These are phyloP conservation scores for Sialis fuliginosa DNA, from an alignment of 2,888 invertebrate genomes.

Conservation along the genomic window DNA sequence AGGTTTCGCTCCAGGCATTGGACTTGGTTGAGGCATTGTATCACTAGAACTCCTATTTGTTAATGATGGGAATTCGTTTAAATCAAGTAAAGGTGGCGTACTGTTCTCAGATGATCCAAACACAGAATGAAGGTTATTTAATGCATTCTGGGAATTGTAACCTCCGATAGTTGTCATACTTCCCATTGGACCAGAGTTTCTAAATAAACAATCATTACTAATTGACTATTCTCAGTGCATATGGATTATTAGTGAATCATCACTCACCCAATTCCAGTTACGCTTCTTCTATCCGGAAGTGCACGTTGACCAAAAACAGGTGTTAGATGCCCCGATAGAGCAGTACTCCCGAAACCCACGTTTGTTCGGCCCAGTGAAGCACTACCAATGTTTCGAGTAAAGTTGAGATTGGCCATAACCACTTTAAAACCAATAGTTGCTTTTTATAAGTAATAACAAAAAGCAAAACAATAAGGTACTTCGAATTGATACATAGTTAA, in stretches of 20 bases:
- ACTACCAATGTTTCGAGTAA: slow-evolving; percentile 78
- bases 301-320: slow-evolving; percentile 68
- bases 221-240: slow-evolving; percentile 12
- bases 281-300: slow-evolving; percentile 58
- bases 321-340: slow-evolving; percentile 59
- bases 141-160: slow-evolving; percentile 22
- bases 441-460: no score
- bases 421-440: slow-evolving; percentile 14
- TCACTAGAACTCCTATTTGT: slow-evolving; percentile 69
- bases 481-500: no score
- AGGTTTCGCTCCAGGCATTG: slow-evolving; percentile 82
- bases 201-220: slow-evolving; percentile 17
- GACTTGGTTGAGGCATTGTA: slow-evolving; percentile 59
- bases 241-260: slow-evolving; percentile 2
- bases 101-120: slow-evolving; percentile 60
- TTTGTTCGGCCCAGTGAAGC: slow-evolving; percentile 47
- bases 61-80: slow-evolving; percentile 83
- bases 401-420: slow-evolving; percentile 90
- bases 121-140: slow-evolving; percentile 52
- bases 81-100: slow-evolving; percentile 75
- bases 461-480: no score
- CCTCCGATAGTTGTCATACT: slow-evolving; percentile 46
- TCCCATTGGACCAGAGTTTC: slow-evolving; percentile 37
- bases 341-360: slow-evolving; percentile 45
- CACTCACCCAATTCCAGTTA: slow-evolving; percentile 28